Evolutionary conservation across 2,797 vertebrate genomes (phyloP).

Genomic region (Steatocranus sp.): DNA sequence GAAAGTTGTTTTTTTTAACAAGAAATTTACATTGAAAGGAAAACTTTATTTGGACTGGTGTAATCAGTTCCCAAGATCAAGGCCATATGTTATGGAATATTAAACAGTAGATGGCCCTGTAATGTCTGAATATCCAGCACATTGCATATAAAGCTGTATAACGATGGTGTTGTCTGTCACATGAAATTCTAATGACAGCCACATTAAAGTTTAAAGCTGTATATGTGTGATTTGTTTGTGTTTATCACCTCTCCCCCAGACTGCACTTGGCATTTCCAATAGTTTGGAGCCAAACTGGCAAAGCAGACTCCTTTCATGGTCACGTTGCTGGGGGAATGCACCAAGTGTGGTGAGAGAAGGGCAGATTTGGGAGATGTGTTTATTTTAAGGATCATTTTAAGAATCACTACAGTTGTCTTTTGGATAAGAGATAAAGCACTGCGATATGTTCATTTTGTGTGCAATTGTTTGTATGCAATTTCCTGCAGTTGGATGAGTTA

Average conservation of each 20-base stretch:
- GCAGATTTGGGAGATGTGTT: background rate
- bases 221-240: background rate
- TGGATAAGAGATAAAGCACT: background rate
- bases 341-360: background rate
- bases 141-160: background rate
- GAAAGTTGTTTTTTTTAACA: background rate
- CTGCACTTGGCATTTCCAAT: background rate
- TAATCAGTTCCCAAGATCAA: background rate
- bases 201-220: background rate
- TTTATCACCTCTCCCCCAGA: background rate
- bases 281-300: background rate
- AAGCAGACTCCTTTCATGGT: background rate
- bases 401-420: background rate
- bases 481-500: background rate
- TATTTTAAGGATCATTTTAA: background rate
- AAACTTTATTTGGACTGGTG: background rate
- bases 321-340: background rate
- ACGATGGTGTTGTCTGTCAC: background rate
- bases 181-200: background rate
- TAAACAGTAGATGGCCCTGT: background rate
- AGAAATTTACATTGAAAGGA: background rate
- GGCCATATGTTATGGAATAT: background rate
- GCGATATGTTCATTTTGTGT: background rate
- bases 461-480: background rate
- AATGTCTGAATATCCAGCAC: background rate